Base-by-base conservation (phyloP, 92 coral and sea anemone genomes). In the Epizoanthus ramosus region DNA sequence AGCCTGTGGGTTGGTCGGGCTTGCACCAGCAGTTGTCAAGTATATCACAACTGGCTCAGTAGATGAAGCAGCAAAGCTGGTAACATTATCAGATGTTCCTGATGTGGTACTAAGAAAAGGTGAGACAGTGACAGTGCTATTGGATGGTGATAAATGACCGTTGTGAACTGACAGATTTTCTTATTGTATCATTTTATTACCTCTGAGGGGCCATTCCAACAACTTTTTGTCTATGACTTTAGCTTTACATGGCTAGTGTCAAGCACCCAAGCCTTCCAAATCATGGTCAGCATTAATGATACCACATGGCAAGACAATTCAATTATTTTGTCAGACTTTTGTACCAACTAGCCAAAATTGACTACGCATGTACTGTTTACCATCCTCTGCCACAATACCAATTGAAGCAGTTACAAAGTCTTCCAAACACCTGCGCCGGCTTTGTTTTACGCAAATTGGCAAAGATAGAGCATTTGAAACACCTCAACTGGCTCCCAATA, bases 331-430 rank as follows among this genome's bases (percentile, higher is more conserved):
- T 39, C 43, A 39, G 43, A 39, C 43, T 39, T 6, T 6, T 39
- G 43, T 39, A 39, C 43, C 43, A 39, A 39, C 43, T 6, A 39
- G 33, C 88, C 68, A 84, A 83, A 23, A 18, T 79, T 50, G 77
- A 77, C 52, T 84, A 84, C 45, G 61, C 79, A 5, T 73, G 71
- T 47, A 1, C 79, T 7, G 90, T 83, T 3, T 87, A 52, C 12
- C 72, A 83, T 33, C 69, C 80, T 3, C 74, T 83, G 8, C 90
- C 90, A 37, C 79, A 45, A 13, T 87, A 21, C 69, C 84, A 72
- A 73, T 22, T 71, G 67, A 59, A 85, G 57, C 76, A 70, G 79
- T 24, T 81, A 16, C 79, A 81, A 43, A 56, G 71, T 28, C 66
- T 83, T 7, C 79, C 57, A 24, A 83, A 83, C 57, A 54, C 71